These are phyloP conservation scores for Cantharis rustica DNA, from an alignment of 2,888 invertebrate genomes.

Conservation along the genomic window DNA sequence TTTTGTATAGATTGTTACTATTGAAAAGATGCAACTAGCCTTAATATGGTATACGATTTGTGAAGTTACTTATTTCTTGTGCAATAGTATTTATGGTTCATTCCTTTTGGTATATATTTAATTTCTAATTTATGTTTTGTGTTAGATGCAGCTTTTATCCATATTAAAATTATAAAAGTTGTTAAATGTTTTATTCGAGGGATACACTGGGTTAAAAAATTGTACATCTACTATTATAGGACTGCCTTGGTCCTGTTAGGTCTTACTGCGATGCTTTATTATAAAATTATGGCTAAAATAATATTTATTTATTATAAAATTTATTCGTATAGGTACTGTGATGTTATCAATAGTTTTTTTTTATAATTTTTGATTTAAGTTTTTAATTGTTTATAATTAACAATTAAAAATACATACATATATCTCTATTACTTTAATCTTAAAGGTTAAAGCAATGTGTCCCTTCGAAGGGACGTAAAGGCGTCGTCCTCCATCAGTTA, in stretches of 20 bases:
- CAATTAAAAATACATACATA: no score
- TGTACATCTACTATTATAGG: neutral
- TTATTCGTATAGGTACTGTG: neutral
- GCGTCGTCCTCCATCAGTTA: no score
- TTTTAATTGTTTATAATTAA: no score
- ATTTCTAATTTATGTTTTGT: conserved; percentile 46
- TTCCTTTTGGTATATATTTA: conserved; percentile 45
- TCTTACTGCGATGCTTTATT: neutral
- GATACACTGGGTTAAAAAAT: neutral
- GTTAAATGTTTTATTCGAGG: neutral
- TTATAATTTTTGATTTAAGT: no score
- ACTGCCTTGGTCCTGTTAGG: neutral
- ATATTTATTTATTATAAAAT: neutral
- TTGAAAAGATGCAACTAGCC: conserved; percentile 42
- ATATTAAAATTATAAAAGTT: conserved; percentile 42
- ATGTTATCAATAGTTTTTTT: neutral
- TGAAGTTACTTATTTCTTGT: conserved; percentile 50
- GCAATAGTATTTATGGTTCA: conserved; percentile 48
- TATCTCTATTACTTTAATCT: no score
- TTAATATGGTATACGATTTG: conserved; percentile 55
- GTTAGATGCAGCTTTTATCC: conserved; percentile 52
- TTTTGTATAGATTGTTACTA: conserved; percentile 27
- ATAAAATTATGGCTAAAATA: neutral
- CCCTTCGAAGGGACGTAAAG: no score
- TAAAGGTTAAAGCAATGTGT: no score